Percentiles rank a stretch among this genome's conserved stretches.
Conservation (phyloP, 1,140 invertebrate species). For the Manduca sexta region DNA sequence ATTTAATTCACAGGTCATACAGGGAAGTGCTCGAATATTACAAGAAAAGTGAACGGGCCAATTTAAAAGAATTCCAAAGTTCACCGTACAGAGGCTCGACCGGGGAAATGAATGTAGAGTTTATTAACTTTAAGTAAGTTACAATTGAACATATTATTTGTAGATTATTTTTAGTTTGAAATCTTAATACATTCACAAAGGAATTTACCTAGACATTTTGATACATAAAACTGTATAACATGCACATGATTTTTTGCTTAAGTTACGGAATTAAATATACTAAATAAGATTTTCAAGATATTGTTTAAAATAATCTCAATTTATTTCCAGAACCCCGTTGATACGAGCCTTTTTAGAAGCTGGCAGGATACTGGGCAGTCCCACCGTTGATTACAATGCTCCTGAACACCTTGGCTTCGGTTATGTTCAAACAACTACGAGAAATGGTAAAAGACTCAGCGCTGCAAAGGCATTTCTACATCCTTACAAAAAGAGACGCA, state of each 20-base stretch:
- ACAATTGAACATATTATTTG: neutral
- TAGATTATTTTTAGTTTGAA: neutral
- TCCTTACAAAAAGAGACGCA: constrained; percentile 73
- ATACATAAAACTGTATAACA: no score
- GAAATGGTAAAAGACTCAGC: constrained; percentile 46
- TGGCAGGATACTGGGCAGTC: constrained; percentile 66
- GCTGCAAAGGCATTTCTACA: constrained; percentile 73
- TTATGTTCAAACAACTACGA: constrained; percentile 76
- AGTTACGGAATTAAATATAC: no score
- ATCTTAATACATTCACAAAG: no score
- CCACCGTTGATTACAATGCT: constrained; percentile 58
- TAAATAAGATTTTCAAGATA: no score
- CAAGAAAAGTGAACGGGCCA: constrained; percentile 62
- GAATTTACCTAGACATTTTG: no score
- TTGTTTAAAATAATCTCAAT: neutral
- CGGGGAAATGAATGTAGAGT: constrained; percentile 66
- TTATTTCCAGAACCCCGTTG: constrained; percentile 50
- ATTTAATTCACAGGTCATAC: constrained; percentile 26
- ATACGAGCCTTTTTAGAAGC: constrained; percentile 69
- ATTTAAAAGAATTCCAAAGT: constrained; percentile 49
- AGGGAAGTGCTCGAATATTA: constrained; percentile 30
- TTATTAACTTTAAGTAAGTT: constrained; percentile 33
- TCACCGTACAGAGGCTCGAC: constrained; percentile 66
- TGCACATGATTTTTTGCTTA: no score
- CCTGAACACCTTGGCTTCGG: constrained; percentile 65